Evolutionary conservation across 2,113 vertebrate genomes (phyloP).

Genomic region (Cavia aperea): DNA sequence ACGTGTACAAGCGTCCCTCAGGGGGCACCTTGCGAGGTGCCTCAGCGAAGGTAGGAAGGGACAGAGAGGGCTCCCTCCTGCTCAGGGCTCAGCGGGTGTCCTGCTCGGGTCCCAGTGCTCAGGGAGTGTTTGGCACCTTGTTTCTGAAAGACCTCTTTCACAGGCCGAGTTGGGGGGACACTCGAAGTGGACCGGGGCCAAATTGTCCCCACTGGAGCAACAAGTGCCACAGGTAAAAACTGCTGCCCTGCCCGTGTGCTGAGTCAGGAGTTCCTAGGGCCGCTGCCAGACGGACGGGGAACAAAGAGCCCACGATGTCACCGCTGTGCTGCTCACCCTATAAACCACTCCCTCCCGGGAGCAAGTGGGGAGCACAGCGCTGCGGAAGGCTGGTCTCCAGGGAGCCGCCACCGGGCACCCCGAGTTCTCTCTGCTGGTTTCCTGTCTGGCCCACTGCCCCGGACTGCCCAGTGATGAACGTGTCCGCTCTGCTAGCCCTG

Average conservation of each 20-base stretch:
- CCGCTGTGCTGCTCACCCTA: neutral
- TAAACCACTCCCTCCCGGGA: neutral
- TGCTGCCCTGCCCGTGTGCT: neutral
- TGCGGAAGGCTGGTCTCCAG: neutral
- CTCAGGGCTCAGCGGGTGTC: neutral
- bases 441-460: neutral
- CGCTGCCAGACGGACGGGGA: neutral
- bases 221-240: neutral
- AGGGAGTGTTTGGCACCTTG: neutral
- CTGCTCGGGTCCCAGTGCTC: neutral
- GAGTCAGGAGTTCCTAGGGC: neutral
- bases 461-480: neutral
- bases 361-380: neutral
- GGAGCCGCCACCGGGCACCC: neutral
- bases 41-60: neutral
- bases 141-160: neutral
- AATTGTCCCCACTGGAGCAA: neutral
- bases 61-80: neutral
- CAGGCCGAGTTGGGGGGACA: neutral
- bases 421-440: neutral
- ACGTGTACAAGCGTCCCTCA: fast-evolving
- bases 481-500: too few relatives aligned
- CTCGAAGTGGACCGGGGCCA: neutral
- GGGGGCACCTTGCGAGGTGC: fast-evolving
- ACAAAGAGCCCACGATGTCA: neutral